Evolutionary conservation across 1,140 invertebrate genomes (phyloP).

Genomic region (Phortica variegata): DNA sequence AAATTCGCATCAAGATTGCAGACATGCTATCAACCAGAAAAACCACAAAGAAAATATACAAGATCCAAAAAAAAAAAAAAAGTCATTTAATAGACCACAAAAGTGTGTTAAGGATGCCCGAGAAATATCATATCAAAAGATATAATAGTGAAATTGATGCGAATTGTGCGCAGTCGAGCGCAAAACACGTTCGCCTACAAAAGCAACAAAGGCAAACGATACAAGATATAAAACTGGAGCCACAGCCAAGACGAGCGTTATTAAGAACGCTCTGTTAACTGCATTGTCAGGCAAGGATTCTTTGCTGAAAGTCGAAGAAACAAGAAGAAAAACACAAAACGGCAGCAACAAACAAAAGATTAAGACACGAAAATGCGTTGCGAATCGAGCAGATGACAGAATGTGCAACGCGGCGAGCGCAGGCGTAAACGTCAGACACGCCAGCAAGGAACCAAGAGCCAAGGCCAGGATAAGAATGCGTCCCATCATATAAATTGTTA

Average conservation of each 20-base stretch:
- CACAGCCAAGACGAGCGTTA: too few relatives aligned
- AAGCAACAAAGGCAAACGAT: slow-evolving; percentile 12
- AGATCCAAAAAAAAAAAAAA: slow-evolving; percentile 2
- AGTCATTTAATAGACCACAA: slow-evolving; percentile 24
- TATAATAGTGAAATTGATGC: too few relatives aligned
- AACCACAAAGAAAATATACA: too few relatives aligned
- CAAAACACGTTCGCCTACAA: slow-evolving; percentile 22
- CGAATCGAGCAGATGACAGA: slow-evolving; percentile 37
- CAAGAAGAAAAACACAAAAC: slow-evolving; percentile 33
- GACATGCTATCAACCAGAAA: too few relatives aligned
- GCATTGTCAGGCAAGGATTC: slow-evolving; percentile 9
- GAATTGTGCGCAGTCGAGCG: neutral
- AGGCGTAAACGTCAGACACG: slow-evolving; percentile 14
- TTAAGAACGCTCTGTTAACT: neutral
- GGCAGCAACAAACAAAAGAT: slow-evolving; percentile 27
- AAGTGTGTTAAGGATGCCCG: slow-evolving; percentile 1
- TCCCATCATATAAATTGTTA: slow-evolving; percentile 21
- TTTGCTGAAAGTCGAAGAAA: too few relatives aligned
- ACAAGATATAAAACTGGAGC: too few relatives aligned
- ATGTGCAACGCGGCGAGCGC: slow-evolving; percentile 24
- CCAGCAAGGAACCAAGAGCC: too few relatives aligned
- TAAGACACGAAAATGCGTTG: slow-evolving; percentile 30
- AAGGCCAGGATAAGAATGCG: slow-evolving; percentile 18
- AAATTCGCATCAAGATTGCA: too few relatives aligned
- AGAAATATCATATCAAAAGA: neutral